phyloP scores from a whole-genome alignment of 2,888 invertebrate genomes.

The Atethmia centrago region DNA sequence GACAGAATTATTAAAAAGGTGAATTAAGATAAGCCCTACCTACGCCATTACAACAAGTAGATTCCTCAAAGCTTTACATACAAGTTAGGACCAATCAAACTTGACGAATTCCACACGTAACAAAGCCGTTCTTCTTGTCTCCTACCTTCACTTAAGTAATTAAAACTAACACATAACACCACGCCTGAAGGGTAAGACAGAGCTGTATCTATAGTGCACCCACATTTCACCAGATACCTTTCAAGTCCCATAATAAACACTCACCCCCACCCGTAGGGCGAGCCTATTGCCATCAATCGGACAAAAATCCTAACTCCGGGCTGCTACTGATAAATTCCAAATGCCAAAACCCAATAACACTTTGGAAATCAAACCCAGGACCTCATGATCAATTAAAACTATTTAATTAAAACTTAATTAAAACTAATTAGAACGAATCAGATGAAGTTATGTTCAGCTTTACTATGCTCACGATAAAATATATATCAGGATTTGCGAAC shows the following conservation, averaged over 20 bases:
- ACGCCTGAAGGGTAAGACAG: not conserved
- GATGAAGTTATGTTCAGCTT: not conserved
- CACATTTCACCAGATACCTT: not conserved
- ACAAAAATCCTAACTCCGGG: not conserved
- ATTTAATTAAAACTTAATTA: conserved; percentile 14
- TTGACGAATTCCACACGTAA: conserved; percentile 29
- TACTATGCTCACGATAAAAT: not conserved
- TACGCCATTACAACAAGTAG: not conserved
- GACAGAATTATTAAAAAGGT: conserved; percentile 11
- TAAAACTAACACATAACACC: conserved; percentile 24
- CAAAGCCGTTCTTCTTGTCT: not conserved
- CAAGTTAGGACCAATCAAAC: conserved; percentile 34
- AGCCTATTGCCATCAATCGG: not conserved
- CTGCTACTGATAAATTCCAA: not conserved
- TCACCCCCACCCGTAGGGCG: not conserved
- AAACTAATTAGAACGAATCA: conserved; percentile 14
- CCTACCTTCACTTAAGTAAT: conserved; percentile 32
- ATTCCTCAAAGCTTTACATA: not conserved
- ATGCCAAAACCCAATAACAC: not conserved
- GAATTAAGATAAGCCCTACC: conserved; percentile 3
- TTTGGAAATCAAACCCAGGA: not conserved
- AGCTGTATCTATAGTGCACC: not conserved
- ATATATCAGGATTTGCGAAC: not conserved
- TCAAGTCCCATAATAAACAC: too few relatives aligned
- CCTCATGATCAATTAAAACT: not conserved